These are phyloP conservation scores for Diploscapter pachys DNA, from an alignment of 1,140 invertebrate species.

Conservation along the genomic window DNA sequence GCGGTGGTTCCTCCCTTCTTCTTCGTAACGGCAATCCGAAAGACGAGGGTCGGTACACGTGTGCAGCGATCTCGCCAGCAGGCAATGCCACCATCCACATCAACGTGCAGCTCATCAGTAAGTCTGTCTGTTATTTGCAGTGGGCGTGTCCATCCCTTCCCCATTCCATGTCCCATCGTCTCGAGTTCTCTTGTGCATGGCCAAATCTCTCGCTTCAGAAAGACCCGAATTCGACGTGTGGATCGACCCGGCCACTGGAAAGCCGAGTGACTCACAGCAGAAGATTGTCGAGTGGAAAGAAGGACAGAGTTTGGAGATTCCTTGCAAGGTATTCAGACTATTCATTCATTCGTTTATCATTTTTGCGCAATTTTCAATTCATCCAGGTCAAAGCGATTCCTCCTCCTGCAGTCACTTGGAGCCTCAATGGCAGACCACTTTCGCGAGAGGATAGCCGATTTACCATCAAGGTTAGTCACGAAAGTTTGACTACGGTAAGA, in stretches of 20 bases:
- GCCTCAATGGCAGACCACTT: constrained; percentile 48
- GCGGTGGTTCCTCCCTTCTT: constrained; percentile 46
- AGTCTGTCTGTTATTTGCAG: constrained; percentile 28
- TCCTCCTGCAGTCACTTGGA: constrained; percentile 56
- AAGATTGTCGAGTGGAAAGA: neutral
- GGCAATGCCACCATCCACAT: constrained; percentile 61
- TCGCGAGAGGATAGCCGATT: constrained; percentile 55
- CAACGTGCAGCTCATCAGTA: constrained; percentile 61
- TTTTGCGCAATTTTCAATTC: no score
- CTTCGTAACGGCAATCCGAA: constrained; percentile 39
- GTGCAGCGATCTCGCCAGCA: constrained; percentile 61
- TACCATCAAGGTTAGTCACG: constrained; percentile 49
- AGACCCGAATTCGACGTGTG: constrained; percentile 28
- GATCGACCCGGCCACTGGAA: neutral
- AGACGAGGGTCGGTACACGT: constrained; percentile 62
- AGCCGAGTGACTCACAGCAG: neutral
- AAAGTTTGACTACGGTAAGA: no score
- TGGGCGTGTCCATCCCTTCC: constrained; percentile 9
- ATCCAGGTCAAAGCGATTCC: constrained; percentile 47
- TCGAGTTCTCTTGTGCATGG: constrained; percentile 21
- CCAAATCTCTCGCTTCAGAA: constrained; percentile 21
- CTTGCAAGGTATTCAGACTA: neutral
- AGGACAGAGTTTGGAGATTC: constrained; percentile 11
- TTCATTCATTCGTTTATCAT: no score
- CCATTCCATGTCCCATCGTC: constrained; percentile 15